Evolutionary conservation across 2,113 vertebrate genomes (phyloP), one percentile per base, ranked within the genome.

Genomic region (Manacus vitellinus): DNA sequence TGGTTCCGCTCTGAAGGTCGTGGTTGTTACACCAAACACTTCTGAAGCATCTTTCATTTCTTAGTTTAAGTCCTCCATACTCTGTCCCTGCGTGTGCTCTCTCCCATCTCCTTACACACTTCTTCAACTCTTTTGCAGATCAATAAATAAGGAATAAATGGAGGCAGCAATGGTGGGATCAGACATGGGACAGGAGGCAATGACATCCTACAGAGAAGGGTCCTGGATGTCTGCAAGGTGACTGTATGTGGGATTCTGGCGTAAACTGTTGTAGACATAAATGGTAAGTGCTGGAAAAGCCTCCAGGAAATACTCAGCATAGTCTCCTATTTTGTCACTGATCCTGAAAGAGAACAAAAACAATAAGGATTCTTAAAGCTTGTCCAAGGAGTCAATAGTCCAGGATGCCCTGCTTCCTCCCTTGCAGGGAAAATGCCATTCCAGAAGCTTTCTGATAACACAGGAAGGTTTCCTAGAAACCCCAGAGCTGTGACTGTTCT

Each of bases 261-360:
- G 14, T 71, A 98, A 89, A 63, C 31, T 65, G 14, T 51, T 96
- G 25, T 98, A 98, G 75, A 97, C 90, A 12, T 97, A 94, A 33
- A 98, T 80, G 43, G 96, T 88, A 46, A 98, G 94, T 76, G 94
- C 61, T 19, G 98, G 98, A 70, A 98, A 98, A 28, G 6, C 30
- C 62, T 58, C 14, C 93, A 97, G 89, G 90, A 98, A 98, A 94
- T 98, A 98, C 19, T 78, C 49, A 35, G 77, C 75, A 44, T 97
- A 85, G 10, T 98, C 93, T 65, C 86, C 80, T 76, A 97, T 92
- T 79, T 2, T 96, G 0, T 13, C 5, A 49, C 25, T 97, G 47
- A 98, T 84, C 9, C 98, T 98, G 96, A 94, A 97, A 97, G n/a
- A 61, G 78, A 97, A 87, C 61, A 94, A 74, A 89, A 89, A 5